phyloP scores from a whole-genome alignment of 2,113 vertebrate genomes.

The Gavia stellata region DNA sequence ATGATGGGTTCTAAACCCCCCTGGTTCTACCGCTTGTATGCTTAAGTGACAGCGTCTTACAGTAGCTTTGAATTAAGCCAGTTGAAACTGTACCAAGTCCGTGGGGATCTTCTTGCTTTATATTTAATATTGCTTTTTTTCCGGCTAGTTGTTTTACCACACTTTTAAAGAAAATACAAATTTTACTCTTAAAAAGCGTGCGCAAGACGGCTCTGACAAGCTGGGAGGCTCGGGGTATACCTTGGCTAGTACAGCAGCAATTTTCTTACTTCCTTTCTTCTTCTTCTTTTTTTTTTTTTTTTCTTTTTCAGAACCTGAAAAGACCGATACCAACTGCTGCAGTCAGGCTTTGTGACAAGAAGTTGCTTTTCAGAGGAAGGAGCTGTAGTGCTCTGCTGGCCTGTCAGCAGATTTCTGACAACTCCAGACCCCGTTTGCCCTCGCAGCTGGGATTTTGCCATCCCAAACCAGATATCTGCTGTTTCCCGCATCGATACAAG shows the following conservation, averaged over 20 bases:
- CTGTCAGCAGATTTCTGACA: slow-evolving; percentile 5
- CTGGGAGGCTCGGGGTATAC: background rate
- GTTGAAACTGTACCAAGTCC: background rate
- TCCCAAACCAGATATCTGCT: background rate
- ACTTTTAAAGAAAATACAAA: background rate
- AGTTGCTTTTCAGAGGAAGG: slow-evolving; percentile 1
- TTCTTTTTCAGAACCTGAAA: slow-evolving; percentile 20
- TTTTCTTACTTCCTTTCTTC: background rate
- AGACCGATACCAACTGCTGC: background rate
- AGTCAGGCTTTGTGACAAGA: slow-evolving; percentile 26
- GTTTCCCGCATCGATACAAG: background rate
- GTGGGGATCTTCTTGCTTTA: background rate
- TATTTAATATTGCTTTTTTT: background rate
- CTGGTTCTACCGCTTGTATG: background rate
- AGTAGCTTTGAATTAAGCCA: background rate
- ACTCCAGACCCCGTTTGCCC: background rate
- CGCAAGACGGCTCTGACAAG: accelerated
- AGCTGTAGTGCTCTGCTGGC: background rate
- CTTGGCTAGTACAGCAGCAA: background rate
- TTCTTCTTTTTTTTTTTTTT: background rate
- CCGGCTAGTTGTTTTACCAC: background rate
- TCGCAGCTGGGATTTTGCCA: slow-evolving; percentile 11
- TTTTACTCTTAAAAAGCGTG: background rate
- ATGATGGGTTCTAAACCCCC: background rate
- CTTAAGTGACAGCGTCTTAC: background rate